These are phyloP conservation scores for Drosophila murphyi DNA, from an alignment of 1,140 invertebrate genomes.

Conservation along the genomic window DNA sequence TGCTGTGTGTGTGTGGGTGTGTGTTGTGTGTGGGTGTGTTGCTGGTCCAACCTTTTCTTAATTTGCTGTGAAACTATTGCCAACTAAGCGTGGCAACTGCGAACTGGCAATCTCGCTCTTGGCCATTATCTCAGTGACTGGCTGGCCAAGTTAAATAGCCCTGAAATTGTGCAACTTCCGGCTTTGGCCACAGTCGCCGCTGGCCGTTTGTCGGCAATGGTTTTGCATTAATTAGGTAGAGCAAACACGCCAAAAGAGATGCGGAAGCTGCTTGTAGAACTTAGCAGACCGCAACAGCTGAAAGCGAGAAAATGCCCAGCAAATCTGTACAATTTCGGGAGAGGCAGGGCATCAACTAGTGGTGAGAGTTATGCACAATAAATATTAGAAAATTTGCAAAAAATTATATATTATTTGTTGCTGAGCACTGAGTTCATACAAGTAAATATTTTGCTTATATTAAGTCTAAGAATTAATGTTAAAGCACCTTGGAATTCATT, in stretches of 20 bases:
- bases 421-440: too few species aligned
- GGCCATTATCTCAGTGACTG: conserved; percentile 34
- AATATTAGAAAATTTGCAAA: not conserved
- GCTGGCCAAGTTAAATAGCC: conserved; percentile 51
- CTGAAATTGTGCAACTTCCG: conserved; percentile 76
- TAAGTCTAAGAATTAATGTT: too few species aligned
- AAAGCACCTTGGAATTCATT: too few species aligned
- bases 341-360: not conserved
- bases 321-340: not conserved
- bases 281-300: conserved; percentile 20
- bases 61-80: conserved; percentile 83
- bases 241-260: conserved; percentile 27
- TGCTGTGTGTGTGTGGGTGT: conserved; percentile 9
- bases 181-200: conserved; percentile 60
- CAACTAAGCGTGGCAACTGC: conserved; percentile 58
- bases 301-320: conserved; percentile 12
- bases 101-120: conserved; percentile 30
- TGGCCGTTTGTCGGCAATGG: conserved; percentile 68
- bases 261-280: conserved; percentile 17
- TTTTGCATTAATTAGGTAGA: conserved; percentile 60
- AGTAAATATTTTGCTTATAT: too few species aligned
- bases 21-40: conserved; percentile 18
- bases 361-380: not conserved
- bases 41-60: conserved; percentile 78
- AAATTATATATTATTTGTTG: too few species aligned